Conservation (phyloP, 2,888 invertebrate species). For the Drosophila quinaria region DNA sequence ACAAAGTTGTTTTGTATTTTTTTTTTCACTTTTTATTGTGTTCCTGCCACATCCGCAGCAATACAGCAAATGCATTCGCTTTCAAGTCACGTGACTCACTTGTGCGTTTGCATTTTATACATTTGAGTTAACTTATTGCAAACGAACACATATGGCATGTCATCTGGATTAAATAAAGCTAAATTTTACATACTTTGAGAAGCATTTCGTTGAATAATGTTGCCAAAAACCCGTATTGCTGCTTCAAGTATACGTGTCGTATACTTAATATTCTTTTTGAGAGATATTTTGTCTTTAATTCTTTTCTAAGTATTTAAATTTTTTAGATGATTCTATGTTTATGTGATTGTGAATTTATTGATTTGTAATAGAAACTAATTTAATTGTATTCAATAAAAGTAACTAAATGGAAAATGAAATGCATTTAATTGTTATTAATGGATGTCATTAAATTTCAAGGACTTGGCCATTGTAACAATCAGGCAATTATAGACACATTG, state of each 20-base stretch:
- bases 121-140: constrained; percentile 51
- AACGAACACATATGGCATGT: constrained; percentile 24
- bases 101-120: constrained; percentile 45
- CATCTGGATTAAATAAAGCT: constrained; percentile 15
- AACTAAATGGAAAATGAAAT: constrained; percentile 9
- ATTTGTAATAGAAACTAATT: neutral
- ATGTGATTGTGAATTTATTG: too few relatives aligned
- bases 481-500: constrained; percentile 47
- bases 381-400: constrained; percentile 1
- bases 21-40: constrained; percentile 3
- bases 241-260: neutral
- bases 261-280: neutral
- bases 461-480: constrained; percentile 33
- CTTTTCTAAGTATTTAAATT: too few relatives aligned
- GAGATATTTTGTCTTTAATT: neutral
- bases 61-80: constrained; percentile 45
- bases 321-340: too few relatives aligned
- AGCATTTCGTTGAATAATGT: constrained; percentile 24
- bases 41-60: constrained; percentile 2
- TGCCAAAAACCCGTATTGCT: neutral
- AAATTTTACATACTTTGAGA: constrained; percentile 32
- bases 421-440: constrained; percentile 35
- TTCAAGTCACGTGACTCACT: constrained; percentile 66
- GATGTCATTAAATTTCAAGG: constrained; percentile 49
- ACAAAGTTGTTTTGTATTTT: constrained; percentile 28